These are phyloP conservation scores for Temnopleurus reevesii DNA, from an alignment of 53 echinoderm and acorn worm species.

Conservation along the genomic window DNA sequence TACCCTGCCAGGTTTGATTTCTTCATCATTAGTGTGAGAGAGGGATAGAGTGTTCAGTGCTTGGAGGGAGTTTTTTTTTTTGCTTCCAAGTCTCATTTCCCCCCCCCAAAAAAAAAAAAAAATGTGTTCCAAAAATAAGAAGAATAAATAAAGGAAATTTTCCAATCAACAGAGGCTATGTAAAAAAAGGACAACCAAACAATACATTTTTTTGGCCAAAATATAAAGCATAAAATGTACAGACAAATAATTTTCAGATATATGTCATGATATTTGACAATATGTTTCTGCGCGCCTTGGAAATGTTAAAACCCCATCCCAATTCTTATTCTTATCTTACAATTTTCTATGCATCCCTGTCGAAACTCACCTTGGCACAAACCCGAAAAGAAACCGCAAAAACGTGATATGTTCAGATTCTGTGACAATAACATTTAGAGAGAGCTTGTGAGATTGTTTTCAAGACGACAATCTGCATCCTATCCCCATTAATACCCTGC, in stretches of 20 bases:
- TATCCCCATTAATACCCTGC: neutral
- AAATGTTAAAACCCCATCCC: neutral
- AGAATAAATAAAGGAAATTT: too few species aligned
- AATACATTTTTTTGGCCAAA: too few species aligned
- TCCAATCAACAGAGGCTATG: too few species aligned
- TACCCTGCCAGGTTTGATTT: slow-evolving; percentile 40
- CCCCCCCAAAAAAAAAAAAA: too few species aligned
- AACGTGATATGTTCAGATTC: neutral
- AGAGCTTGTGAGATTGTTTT: slow-evolving; percentile 7
- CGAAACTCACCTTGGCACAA: neutral
- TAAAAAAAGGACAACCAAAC: too few species aligned
- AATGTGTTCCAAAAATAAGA: too few species aligned
- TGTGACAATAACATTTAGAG: slow-evolving; percentile 31
- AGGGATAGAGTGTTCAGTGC: slow-evolving; percentile 6
- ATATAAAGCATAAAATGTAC: too few species aligned
- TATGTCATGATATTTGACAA: too few species aligned
- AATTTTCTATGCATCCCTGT: neutral
- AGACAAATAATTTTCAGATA: too few species aligned
- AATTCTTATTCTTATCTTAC: neutral
- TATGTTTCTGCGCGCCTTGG: too few species aligned
- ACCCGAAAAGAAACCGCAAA: slow-evolving; percentile 12
- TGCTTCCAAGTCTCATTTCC: too few species aligned
- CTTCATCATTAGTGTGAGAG: neutral
- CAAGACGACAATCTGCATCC: neutral
- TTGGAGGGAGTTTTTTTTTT: neutral